Conservation (phyloP, 2,113 vertebrate genomes). For the Cygnus buccinator region DNA sequence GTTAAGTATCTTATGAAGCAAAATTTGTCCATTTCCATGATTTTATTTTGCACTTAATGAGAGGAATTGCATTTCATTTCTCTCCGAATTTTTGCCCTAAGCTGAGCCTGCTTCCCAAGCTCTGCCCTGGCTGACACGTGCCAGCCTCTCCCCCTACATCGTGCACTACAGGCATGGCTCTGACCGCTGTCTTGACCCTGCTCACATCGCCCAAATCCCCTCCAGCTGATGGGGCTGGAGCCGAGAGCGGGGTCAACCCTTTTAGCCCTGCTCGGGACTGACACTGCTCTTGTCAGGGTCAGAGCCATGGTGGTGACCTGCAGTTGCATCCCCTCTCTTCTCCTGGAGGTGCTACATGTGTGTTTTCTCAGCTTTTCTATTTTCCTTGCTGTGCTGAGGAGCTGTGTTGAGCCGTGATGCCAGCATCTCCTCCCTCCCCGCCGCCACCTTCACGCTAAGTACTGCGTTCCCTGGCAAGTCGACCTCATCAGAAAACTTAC, state of each 20-base stretch:
- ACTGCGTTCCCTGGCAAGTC: not conserved
- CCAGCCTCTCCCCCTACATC: rapidly evolving
- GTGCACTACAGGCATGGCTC: rapidly evolving
- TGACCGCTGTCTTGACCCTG: not conserved
- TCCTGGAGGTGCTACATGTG: not conserved
- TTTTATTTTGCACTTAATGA: not conserved
- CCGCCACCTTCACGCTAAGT: not conserved
- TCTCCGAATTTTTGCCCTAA: not conserved
- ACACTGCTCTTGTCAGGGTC: not conserved
- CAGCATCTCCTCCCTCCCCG: not conserved
- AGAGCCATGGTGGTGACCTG: rapidly evolving
- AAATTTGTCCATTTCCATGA: not conserved
- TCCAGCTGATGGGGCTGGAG: not conserved
- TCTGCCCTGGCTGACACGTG: not conserved
- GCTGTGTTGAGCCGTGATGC: not conserved
- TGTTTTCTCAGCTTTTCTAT: not conserved
- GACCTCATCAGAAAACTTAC: not conserved
- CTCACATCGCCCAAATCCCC: not conserved
- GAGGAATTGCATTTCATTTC: not conserved
- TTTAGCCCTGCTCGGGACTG: not conserved
- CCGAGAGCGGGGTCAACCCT: rapidly evolving
- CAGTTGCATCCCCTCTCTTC: rapidly evolving
- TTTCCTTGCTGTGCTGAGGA: not conserved
- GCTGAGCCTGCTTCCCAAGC: not conserved
- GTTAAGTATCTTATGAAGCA: conserved; percentile 22